Evolutionary conservation across 2,888 invertebrate genomes (phyloP), one percentile per base, ranked within the genome.

Genomic region (Calameuta filiformis): DNA sequence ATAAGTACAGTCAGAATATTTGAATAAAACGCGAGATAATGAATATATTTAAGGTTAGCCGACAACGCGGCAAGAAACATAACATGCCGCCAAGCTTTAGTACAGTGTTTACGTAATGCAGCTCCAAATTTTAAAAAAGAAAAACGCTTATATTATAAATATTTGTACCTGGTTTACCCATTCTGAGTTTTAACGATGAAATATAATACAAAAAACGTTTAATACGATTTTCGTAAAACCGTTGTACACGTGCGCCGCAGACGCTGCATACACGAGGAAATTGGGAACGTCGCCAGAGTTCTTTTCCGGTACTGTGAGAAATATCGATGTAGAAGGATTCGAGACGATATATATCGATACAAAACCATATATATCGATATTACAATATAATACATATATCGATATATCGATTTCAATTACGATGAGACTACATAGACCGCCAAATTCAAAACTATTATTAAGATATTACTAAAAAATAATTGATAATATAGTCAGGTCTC

Each of bases 91-190:
- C 12, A 15, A 31, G 11, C 35, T 6, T 12, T 68, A 37, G 34
- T 12, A 75, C 30, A 76, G 33, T 31, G 74, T 69, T 56, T 56
- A 56, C 56, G 9, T 56, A 23, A 15, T 6, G 9, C 9, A 56
- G 6, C 56, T 56, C 56, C 56, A 23, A 15, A 40, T 6, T 83
- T 37, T 31, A 35, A 15, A 31, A 76, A 12, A 33, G 12, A 68
- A 11, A 35, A 37, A 15, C 15, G n/a, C 33, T 40, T 69, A 69
- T 34, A 12, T 56, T 56, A 56, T 23, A 56, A 56, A 56, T 56
- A 56, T 56, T 76, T 83, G 87, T 84, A 92, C 92, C 92, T 89
- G 92, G 92, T 88, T 90, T 91, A 78, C 92, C 93, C 92, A 93
- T 92, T 68, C 75, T 40, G 33, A 40, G 34, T 40, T 78, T 80